These are phyloP conservation scores for Agapornis roseicollis DNA, from an alignment of 2,113 vertebrate genomes.

Conservation along the genomic window DNA sequence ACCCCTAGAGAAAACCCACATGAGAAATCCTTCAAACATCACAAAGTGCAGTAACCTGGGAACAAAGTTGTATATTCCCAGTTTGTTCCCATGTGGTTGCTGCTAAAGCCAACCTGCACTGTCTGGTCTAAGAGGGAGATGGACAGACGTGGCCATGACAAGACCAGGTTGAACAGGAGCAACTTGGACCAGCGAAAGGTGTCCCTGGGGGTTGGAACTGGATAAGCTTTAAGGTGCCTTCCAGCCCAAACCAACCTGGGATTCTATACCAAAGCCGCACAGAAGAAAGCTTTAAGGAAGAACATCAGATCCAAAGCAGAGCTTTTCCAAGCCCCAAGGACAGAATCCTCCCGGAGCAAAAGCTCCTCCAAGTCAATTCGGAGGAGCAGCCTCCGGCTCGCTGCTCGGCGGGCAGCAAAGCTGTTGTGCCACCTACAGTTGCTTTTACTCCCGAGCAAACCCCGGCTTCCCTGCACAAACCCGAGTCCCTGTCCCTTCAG, in stretches of 20 bases:
- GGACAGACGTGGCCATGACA: fast-evolving
- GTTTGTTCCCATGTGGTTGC: fast-evolving
- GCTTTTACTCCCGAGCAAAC: background rate
- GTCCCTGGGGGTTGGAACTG: background rate
- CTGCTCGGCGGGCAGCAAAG: background rate
- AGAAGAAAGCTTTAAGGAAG: background rate
- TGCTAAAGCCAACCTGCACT: background rate
- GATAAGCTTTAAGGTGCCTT: background rate
- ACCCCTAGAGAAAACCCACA: background rate
- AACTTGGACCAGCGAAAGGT: background rate
- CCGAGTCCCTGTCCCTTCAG: background rate
- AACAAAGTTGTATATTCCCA: fast-evolving
- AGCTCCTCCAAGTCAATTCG: background rate
- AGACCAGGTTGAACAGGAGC: background rate
- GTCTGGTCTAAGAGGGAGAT: fast-evolving
- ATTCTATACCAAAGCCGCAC: background rate
- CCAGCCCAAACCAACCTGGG: background rate
- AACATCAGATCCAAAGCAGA: background rate
- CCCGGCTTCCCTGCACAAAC: fast-evolving
- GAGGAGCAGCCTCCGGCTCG: background rate
- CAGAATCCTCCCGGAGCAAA: fast-evolving
- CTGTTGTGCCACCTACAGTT: slow-evolving; percentile 64
- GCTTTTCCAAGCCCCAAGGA: too few relatives aligned
- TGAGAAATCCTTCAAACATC: fast-evolving
- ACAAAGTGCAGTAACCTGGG: fast-evolving